Percentiles rank a stretch among this genome's conserved stretches.
Evolutionary conservation across 1,140 invertebrate genomes (phyloP).

Genomic region (Tetramorium parvispinum): DNA sequence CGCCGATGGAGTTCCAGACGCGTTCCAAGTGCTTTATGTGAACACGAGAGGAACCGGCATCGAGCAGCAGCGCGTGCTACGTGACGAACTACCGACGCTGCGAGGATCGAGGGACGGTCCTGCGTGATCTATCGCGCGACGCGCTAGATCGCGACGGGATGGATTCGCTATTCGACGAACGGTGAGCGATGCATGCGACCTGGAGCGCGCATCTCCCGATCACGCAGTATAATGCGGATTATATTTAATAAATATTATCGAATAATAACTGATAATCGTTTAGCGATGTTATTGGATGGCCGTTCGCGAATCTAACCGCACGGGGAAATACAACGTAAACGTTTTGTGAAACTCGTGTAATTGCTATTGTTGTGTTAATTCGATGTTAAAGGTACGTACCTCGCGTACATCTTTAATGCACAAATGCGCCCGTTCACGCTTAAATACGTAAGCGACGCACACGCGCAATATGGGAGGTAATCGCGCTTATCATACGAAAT

Average conservation of each 20-base stretch:
- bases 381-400: constrained; percentile 26
- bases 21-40: constrained; percentile 84
- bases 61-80: constrained; percentile 1
- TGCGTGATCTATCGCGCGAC: background rate
- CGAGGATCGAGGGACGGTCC: background rate
- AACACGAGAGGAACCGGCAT: constrained; percentile 62
- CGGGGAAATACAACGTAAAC: background rate
- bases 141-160: constrained; percentile 6
- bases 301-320: constrained; percentile 23
- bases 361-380: constrained; percentile 42
- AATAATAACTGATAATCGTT: constrained; percentile 40
- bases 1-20: constrained; percentile 80
- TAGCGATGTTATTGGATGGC: constrained; percentile 21
- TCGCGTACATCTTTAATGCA: background rate
- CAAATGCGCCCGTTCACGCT: constrained; percentile 2
- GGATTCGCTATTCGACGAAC: constrained; percentile 16
- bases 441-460: constrained; percentile 22
- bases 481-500: constrained; percentile 6
- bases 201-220: background rate
- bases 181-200: constrained; percentile 21
- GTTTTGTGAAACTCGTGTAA: constrained; percentile 37
- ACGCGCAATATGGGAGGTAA: background rate
- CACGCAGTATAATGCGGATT: constrained; percentile 2
- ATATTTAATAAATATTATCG: constrained; percentile 27
- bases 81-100: background rate